Evolutionary conservation across 2,113 vertebrate species (phyloP).

Genomic region (Poicephalus gulielmi): DNA sequence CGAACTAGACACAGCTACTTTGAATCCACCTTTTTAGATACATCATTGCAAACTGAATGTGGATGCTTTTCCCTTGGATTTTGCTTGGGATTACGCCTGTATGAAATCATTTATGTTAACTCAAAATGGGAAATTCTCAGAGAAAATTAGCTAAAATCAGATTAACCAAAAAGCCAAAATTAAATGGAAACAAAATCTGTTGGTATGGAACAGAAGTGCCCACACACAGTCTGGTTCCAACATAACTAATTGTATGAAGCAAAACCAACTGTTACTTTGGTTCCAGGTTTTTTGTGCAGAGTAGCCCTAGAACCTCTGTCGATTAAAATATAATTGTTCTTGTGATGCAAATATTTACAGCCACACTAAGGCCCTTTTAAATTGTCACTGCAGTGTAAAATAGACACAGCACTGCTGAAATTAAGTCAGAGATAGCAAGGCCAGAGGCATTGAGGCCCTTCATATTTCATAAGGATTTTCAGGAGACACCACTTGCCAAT

Average conservation of each 20-base stretch:
- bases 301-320: not conserved
- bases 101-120: not conserved
- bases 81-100: not conserved
- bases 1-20: not conserved
- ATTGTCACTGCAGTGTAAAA: not conserved
- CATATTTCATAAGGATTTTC: slow-evolving; percentile 19
- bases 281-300: not conserved
- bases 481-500: not conserved
- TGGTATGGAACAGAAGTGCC: slow-evolving; percentile 20
- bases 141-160: not conserved
- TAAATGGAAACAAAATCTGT: slow-evolving; percentile 13
- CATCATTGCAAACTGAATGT: not conserved
- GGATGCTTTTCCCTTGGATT: not conserved
- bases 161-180: slow-evolving; percentile 16
- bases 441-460: not conserved
- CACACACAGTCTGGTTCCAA: not conserved
- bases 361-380: not conserved
- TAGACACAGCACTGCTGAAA: not conserved
- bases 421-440: not conserved
- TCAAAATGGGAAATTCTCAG: not conserved
- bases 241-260: not conserved
- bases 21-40: not conserved
- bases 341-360: not conserved
- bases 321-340: slow-evolving; percentile 1
- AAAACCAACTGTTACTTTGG: slow-evolving; percentile 20